phyloP scores from a whole-genome alignment of 2,113 vertebrate genomes.

The Anolis sagrei region DNA sequence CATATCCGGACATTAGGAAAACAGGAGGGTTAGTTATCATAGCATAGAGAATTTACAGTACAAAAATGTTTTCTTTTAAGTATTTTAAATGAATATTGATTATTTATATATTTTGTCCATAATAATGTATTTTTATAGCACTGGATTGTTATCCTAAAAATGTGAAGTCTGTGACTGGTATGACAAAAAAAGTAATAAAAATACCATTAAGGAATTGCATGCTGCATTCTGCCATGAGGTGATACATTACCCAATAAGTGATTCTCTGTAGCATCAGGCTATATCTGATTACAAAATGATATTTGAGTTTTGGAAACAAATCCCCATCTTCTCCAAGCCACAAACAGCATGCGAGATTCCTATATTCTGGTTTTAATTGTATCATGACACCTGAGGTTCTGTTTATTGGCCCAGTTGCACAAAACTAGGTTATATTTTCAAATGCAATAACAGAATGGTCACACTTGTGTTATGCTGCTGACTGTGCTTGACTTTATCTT shows the following conservation, averaged over 20 bases:
- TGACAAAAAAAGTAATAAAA: conserved; percentile 6
- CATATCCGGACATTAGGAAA: neutral
- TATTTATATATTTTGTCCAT: neutral
- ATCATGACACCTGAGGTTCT: neutral
- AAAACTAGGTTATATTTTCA: neutral
- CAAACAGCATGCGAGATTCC: fast-evolving
- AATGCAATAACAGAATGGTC: neutral
- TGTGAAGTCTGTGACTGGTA: neutral
- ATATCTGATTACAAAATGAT: neutral
- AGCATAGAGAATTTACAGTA: neutral
- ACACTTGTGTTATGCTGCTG: neutral
- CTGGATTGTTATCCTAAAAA: neutral
- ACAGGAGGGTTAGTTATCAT: neutral
- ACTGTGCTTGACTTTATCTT: neutral
- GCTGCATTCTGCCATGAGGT: conserved; percentile 7
- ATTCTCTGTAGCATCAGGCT: neutral
- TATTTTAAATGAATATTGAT: neutral
- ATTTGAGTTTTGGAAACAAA: neutral
- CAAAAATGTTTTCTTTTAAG: neutral
- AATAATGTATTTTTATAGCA: neutral
- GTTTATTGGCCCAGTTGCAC: neutral
- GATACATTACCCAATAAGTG: neutral
- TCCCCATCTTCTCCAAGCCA: neutral
- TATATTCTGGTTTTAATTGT: neutral
- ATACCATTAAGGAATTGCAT: neutral